These are phyloP conservation scores for Conus ventricosus DNA, from an alignment of 1,140 invertebrate genomes.

Conservation along the genomic window DNA sequence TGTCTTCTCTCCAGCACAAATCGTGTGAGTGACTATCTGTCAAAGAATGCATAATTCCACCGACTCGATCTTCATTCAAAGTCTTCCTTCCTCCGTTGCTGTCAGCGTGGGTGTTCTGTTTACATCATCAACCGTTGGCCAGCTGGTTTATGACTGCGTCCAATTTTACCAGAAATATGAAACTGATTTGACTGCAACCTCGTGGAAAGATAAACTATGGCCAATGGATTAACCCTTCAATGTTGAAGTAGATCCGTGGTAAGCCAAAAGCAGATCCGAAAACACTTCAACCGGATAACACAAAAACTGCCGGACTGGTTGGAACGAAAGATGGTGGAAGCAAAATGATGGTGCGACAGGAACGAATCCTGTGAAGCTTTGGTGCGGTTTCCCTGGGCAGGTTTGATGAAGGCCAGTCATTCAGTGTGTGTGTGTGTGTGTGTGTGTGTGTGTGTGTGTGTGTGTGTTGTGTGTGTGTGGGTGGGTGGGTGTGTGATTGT, in stretches of 20 bases:
- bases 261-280: background rate
- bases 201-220: no score
- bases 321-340: background rate
- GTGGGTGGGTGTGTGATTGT: background rate
- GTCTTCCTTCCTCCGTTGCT: no score
- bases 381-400: background rate
- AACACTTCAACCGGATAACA: background rate
- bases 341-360: background rate
- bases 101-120: no score
- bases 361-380: background rate
- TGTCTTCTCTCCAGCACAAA: no score
- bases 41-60: no score
- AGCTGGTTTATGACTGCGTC: no score
- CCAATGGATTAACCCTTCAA: no score
- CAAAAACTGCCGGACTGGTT: background rate
- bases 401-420: background rate
- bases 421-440: constrained; percentile 7
- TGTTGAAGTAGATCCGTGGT: background rate
- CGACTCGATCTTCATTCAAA: no score
- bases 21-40: no score
- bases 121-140: no score
- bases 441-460: constrained; percentile 15
- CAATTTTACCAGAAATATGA: no score
- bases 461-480: constrained; percentile 2
- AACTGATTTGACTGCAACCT: no score